Evolutionary conservation across 1,140 invertebrate species (phyloP), one percentile per base, ranked within the genome.

Genomic region (Zaprionus africanus): DNA sequence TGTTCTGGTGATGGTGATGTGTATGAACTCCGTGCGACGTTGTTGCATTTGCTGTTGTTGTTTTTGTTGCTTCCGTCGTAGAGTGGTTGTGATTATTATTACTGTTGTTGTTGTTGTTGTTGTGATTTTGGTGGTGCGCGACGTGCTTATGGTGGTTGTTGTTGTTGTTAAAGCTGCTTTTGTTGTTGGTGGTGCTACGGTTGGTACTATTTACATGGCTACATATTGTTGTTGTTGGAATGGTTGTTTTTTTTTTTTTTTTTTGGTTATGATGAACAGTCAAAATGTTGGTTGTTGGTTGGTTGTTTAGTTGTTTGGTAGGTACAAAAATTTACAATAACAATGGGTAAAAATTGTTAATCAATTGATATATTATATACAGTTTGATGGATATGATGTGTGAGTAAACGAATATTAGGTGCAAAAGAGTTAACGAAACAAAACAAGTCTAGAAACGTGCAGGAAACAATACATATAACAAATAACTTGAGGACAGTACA

Each of bases 141-240:
- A 61, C 68, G 74, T 76, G 74, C 74, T 76, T 87, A 75, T 81
- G 75, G 65, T 80, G 64, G 68, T 71, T 70, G 69, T 80, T 58
- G 59, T 82, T 66, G 81, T 73, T 84, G 79, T 78, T 90, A 78
- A 68, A 73, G 78, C 76, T 86, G 53, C 74, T 82, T 63, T 60
- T 73, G 64, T 58, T 75, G 57, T 59, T 79, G 63, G 60, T 81
- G 65, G 75, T 91, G 85, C 82, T 91, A 86, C 76, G 87, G 56
- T 79, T 90, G 86, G 66, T 91, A 91, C 90, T 90, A 84, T 91
- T 90, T 91, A 91, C 85, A 91, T 86, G 86, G 82, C 90, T 91
- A 91, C 88, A 70, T 28, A 51, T 77, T 78, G 36, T 31, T 76
- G 51, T 76, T 68, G 65, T 53, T 78, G 56, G 66, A 46, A 62